Percentiles rank a stretch among this genome's conserved stretches.
Conservation (phyloP, 2,888 invertebrate genomes). For the Podotricha telesiphe region DNA sequence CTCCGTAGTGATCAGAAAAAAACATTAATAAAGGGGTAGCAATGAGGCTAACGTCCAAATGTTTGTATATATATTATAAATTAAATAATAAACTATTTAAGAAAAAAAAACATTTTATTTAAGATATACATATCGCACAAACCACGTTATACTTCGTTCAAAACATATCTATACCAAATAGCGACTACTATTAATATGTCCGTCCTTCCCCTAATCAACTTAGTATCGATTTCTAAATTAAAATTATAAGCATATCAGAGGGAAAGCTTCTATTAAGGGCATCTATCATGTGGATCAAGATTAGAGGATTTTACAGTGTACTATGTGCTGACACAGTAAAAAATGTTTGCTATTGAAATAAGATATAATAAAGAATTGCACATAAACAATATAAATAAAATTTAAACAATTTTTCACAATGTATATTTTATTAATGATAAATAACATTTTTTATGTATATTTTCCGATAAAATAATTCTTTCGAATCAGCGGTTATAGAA, state of each 20-base stretch:
- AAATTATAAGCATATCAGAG: conserved; percentile 15
- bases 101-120: no score
- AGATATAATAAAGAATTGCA: no score
- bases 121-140: background rate
- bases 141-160: background rate
- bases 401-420: no score
- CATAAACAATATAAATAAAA: no score
- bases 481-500: background rate
- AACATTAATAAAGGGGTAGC: no score
- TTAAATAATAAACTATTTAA: background rate
- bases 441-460: background rate
- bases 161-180: background rate
- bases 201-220: conserved; percentile 53
- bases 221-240: conserved; percentile 51
- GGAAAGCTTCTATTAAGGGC: background rate
- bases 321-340: background rate
- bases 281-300: background rate
- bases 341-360: background rate
- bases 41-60: no score
- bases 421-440: no score
- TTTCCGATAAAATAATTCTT: background rate
- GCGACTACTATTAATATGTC: conserved; percentile 42
- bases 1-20: no score
- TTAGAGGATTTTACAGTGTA: background rate
- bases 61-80: no score